Percentiles rank a stretch among this genome's conserved stretches.
Conservation (phyloP, 2,113 vertebrate species). For the Eretmodus cyanostictus region DNA sequence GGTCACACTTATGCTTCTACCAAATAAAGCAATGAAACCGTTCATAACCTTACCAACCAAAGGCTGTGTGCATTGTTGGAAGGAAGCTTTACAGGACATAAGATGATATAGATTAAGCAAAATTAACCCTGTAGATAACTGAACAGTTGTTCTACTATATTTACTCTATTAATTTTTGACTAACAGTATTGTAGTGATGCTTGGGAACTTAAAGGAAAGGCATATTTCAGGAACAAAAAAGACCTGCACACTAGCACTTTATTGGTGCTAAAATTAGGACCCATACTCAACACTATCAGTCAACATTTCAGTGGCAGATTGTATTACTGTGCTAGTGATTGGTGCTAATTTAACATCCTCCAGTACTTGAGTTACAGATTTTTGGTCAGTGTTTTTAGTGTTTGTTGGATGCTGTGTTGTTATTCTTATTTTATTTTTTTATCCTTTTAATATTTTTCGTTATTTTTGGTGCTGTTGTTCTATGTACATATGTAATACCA, state of each 20-base stretch:
- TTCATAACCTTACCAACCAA: neutral
- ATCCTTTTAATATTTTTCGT: rapidly evolving
- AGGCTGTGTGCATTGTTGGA: neutral
- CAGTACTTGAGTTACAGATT: neutral
- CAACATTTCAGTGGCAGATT: neutral
- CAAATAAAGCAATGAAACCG: neutral
- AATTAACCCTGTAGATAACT: neutral
- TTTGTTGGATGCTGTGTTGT: neutral
- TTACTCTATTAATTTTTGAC: neutral
- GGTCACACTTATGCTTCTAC: neutral
- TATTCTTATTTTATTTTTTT: neutral
- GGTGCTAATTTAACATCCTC: slow-evolving; percentile 5
- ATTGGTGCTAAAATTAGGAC: neutral
- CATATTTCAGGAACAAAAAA: neutral
- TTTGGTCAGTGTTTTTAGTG: neutral
- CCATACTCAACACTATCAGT: neutral
- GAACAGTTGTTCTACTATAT: neutral
- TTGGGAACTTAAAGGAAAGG: neutral
- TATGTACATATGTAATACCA: neutral
- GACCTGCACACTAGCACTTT: slow-evolving; percentile 47
- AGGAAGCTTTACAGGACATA: neutral
- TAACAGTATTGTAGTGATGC: neutral
- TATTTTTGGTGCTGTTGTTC: slow-evolving; percentile 19
- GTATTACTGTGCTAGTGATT: slow-evolving; percentile 29
- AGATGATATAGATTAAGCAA: neutral